Base-by-base conservation (phyloP, 2,113 vertebrate genomes). In the Plestiodon gilberti region DNA sequence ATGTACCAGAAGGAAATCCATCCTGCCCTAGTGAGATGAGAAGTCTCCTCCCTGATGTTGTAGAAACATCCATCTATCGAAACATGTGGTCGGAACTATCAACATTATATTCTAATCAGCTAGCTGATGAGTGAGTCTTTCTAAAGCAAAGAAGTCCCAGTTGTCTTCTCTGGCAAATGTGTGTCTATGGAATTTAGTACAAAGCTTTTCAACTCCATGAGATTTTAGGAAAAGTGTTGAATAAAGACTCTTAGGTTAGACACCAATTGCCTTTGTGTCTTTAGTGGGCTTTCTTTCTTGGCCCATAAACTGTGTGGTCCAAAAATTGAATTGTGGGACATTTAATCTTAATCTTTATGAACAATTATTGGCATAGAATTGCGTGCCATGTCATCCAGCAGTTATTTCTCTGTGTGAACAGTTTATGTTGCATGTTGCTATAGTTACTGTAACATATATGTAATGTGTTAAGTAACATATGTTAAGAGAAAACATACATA, bases 211-310 rank as follows among this genome's bases (percentile, higher is more conserved):
- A 25, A 2, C 75, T 52, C 23, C 4, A 67, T 17, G 7, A 4
- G 8, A 20, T 78, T 90, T 79, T 69, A 59, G 38, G 22, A 74
- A 80, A 61, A 65, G 1, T 67, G 0, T 85, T 91, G 20, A 70
- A 15, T 10, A 76, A 10, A 14, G 33, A 22, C 55, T 61, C 0
- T 0, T 52, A 0, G 30, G 7, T 57, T 57, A 57, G 55, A 17
- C 17, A 57, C 17, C 10, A 61, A 48, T 17, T 55, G 40, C 30
- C 0, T 5, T 22, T 1, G 1, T 2, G 2, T 35, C 6, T 83
- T 84, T 25, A 5, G 18, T 80, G 82, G 28, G 11, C 25, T 70
- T 0, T 35, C 81, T 8, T 78, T 3, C 25, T 25, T 62, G 23
- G 13, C 15, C 13, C 67, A 17, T 20, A 57, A 70, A 11, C 20